Conservation (phyloP, 2,113 vertebrate genomes). For the Erpornis zantholeuca region DNA sequence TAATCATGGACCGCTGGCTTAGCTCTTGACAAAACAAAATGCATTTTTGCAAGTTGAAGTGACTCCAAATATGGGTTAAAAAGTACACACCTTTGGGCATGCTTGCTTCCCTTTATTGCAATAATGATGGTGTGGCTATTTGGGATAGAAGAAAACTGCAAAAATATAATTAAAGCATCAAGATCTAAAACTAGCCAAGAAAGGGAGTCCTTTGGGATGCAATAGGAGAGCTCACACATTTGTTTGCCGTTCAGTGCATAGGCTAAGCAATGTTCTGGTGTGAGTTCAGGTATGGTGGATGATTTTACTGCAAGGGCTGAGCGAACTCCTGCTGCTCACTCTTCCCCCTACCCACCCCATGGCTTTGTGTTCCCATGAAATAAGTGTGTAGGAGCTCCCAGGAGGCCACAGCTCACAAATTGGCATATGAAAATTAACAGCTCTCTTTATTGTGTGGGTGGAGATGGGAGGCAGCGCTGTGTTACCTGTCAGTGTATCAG, state of each 20-base stretch:
- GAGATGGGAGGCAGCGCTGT: not conserved
- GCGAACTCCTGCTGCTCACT: not conserved
- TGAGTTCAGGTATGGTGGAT: not conserved
- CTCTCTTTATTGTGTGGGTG: not conserved
- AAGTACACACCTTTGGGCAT: not conserved
- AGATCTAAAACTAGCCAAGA: not conserved
- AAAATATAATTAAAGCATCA: not conserved
- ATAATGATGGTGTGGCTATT: not conserved
- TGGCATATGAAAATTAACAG: not conserved
- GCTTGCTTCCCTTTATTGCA: not conserved
- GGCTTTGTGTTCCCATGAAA: not conserved
- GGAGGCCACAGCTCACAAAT: not conserved
- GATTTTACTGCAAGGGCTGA: not conserved
- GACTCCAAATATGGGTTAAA: not conserved
- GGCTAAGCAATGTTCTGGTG: not conserved
- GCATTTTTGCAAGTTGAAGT: not conserved
- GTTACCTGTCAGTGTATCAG: not conserved
- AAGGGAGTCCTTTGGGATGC: not conserved
- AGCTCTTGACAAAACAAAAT: not conserved
- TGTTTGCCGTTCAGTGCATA: not conserved
- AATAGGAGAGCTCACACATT: not conserved
- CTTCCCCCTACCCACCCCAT: rapidly evolving
- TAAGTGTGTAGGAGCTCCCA: not conserved
- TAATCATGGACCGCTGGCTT: not conserved
- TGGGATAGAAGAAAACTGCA: not conserved